phyloP scores from a whole-genome alignment of 2,888 invertebrate species.

The Drosophila rellima region DNA sequence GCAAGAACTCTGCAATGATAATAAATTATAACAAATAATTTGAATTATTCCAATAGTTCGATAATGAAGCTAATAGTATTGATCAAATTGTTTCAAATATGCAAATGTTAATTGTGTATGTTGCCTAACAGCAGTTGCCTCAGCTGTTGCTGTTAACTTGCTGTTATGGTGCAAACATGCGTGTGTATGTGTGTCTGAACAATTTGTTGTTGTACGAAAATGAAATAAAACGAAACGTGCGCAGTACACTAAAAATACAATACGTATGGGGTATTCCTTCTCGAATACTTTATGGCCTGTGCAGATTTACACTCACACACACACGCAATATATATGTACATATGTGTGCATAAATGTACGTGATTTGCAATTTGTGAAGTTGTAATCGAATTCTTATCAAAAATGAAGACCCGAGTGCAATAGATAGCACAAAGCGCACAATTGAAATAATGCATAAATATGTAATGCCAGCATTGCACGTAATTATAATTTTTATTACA shows the following conservation, averaged over 20 bases:
- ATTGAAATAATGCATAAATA: conserved; percentile 15
- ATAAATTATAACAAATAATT: conserved; percentile 22
- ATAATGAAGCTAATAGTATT: background rate
- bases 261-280: conserved; percentile 28
- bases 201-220: conserved; percentile 36
- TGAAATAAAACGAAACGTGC: conserved; percentile 58
- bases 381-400: conserved; percentile 28
- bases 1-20: conserved; percentile 53
- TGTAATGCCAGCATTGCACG: conserved; percentile 57
- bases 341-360: background rate
- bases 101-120: conserved; percentile 48
- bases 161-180: conserved; percentile 34
- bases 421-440: background rate
- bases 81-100: conserved; percentile 16
- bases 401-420: conserved; percentile 5
- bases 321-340: background rate
- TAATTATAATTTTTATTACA: conserved; percentile 56
- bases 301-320: conserved; percentile 13
- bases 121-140: conserved; percentile 26
- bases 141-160: conserved; percentile 50
- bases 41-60: conserved; percentile 4
- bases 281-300: conserved; percentile 27
- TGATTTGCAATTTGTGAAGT: conserved; percentile 23
- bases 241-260: conserved; percentile 52
- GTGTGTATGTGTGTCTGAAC: conserved; percentile 10